A percentile compares a stretch with the other conserved stretches of the same genome.
Evolutionary conservation across 2,888 invertebrate genomes (phyloP).

Genomic region (Eurytoma adleriae): DNA sequence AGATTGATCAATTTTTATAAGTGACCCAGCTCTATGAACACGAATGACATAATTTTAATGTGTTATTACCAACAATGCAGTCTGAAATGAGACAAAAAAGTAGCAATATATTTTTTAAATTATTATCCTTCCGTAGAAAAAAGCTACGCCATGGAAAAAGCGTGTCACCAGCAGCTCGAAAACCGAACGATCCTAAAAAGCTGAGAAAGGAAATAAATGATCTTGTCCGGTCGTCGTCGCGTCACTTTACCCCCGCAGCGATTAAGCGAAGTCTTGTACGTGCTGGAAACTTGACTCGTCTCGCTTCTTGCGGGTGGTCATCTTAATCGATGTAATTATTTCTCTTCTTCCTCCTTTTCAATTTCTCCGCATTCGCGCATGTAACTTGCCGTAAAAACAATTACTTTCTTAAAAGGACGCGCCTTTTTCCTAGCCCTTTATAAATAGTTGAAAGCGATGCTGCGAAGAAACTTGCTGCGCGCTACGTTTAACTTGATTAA

Average conservation of each 20-base stretch:
- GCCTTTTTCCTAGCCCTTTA: constrained; percentile 7
- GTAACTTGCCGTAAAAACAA: constrained; percentile 14
- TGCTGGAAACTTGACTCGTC: constrained; percentile 40
- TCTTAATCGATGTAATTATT: constrained; percentile 52
- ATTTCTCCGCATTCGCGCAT: constrained; percentile 27
- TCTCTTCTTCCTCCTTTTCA: constrained; percentile 32
- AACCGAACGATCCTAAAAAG: constrained; percentile 18
- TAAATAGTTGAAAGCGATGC: constrained; percentile 16
- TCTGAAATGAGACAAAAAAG: no score
- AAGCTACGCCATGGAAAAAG: neutral
- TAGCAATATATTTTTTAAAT: no score
- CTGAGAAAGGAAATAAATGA: constrained; percentile 34
- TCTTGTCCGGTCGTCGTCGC: constrained; percentile 37
- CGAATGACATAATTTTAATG: no score
- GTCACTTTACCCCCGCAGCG: constrained; percentile 14
- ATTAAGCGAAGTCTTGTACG: constrained; percentile 29
- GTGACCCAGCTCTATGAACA: no score
- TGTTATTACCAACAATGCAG: no score
- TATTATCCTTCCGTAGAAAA: no score
- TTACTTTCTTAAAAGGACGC: constrained; percentile 5
- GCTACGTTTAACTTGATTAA: neutral
- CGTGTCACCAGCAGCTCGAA: constrained; percentile 5
- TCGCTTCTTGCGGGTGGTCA: constrained; percentile 49
- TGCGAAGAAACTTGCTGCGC: neutral
- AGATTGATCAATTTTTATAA: no score